Evolutionary conservation across 2,888 invertebrate species (phyloP).

Genomic region (Cyaniris semiargus): DNA sequence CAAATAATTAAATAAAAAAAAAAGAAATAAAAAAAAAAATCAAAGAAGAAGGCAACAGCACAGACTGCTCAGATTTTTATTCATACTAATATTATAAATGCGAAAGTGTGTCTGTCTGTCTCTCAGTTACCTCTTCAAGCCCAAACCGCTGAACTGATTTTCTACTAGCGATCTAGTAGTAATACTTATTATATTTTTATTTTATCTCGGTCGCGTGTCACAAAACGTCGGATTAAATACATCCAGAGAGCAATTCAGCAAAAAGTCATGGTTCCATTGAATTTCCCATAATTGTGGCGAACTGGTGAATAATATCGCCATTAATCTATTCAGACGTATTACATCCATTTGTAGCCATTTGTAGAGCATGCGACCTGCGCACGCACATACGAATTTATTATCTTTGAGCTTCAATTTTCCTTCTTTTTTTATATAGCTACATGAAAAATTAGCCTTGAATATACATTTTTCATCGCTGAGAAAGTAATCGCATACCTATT

Average conservation of each 20-base stretch:
- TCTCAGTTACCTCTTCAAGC: too few relatives aligned
- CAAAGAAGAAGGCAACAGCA: too few relatives aligned
- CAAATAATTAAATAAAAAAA: too few relatives aligned
- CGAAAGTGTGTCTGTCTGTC: too few relatives aligned
- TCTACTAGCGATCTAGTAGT: too few relatives aligned
- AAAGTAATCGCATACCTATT: neutral
- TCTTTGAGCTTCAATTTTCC: neutral
- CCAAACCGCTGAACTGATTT: too few relatives aligned
- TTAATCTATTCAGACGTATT: conserved; percentile 33
- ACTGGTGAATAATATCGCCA: conserved; percentile 29
- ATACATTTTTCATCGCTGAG: neutral
- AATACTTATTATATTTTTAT: neutral
- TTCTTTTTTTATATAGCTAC: neutral
- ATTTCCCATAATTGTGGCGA: conserved; percentile 20
- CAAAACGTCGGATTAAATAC: conserved; percentile 2
- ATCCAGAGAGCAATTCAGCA: conserved; percentile 7
- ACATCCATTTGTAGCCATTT: conserved; percentile 35
- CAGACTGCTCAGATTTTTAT: too few relatives aligned
- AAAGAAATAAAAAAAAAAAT: too few relatives aligned
- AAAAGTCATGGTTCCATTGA: conserved; percentile 21
- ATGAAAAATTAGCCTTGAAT: neutral
- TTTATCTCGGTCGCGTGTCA: neutral
- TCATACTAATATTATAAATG: too few relatives aligned
- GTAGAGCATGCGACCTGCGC: conserved; percentile 31
- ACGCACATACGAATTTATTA: conserved; percentile 25